These are phyloP conservation scores for Turritopsis dohrnii DNA, from an alignment of 30 jellyfish, hydroid and myxozoan species.

Conservation along the genomic window DNA sequence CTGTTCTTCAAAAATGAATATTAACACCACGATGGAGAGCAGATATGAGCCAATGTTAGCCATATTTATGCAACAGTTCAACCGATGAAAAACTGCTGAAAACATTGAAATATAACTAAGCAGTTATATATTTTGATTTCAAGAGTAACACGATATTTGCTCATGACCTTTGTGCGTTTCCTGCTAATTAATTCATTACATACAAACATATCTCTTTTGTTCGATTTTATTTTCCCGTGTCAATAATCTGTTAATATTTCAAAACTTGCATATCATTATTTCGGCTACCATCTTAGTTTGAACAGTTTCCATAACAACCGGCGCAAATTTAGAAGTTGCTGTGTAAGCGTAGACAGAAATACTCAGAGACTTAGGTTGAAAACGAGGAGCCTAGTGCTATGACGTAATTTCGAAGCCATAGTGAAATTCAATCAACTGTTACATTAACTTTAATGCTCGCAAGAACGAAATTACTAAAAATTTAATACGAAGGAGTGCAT, in stretches of 20 bases:
- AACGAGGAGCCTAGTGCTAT: too few relatives aligned
- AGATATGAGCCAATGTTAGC: background rate
- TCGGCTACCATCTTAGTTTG: too few relatives aligned
- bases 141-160: background rate
- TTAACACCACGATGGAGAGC: background rate
- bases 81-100: background rate
- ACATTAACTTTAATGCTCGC: too few relatives aligned
- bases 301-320: too few relatives aligned
- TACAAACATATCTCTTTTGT: background rate
- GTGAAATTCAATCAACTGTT: too few relatives aligned
- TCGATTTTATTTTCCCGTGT: background rate
- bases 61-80: background rate
- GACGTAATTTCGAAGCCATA: too few relatives aligned
- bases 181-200: background rate
- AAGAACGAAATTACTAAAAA: too few relatives aligned
- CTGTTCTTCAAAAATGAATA: background rate
- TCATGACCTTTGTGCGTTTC: background rate
- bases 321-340: too few relatives aligned
- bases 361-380: too few relatives aligned
- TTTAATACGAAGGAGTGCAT: too few relatives aligned
- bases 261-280: too few relatives aligned
- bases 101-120: background rate
- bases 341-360: too few relatives aligned
- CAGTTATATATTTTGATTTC: background rate
- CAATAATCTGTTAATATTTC: background rate